Base-by-base conservation (phyloP, 53 echinoderm and acorn worm species). In the Antedon mediterranea region DNA sequence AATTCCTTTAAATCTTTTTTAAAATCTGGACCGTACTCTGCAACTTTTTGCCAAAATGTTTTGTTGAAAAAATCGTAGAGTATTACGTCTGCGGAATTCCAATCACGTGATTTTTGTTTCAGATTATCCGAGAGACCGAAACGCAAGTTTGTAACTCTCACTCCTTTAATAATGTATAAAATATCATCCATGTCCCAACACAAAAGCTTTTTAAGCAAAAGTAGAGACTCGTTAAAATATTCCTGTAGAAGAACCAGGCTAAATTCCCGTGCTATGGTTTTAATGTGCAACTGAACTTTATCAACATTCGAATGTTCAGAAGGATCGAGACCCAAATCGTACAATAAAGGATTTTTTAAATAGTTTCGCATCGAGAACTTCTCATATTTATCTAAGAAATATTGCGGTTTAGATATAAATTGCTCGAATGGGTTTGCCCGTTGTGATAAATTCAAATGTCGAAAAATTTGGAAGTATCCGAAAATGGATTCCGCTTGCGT, bases 101-200 rank as follows among this genome's bases (percentile, higher is more conserved):
- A 89, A 28, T 79, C 34, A 2, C 41, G 71, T 32, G 85, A 82
- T 73, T 73, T 73, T 13, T 29, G 34, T 71, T 29, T 71, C 34
- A 82, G 42, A 26, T 23, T 78, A 14, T 41, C 34, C 11, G 73
- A 31, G 15, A 89, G 34, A 0, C 30, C 23, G 9, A 71, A 18
- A 29, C 85, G 79, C 7, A 23, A 33, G 31, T 28, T 37, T 0
- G 41, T 28, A 34, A 80, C 80, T 34, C 89, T 34, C 1, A 89
- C 85, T 15, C 72, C 71, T 57, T 85, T 82, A 34, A 79, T 75
- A 0, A 82, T 75, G 77, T 89, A 89, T 31, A 85, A 72, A 74
- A 89, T 80, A 57, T 88, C 88, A 4, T 84, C 80, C 34, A 79
- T 73, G 4, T 84, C 81, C 88, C 88, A 88, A 79, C 88, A 88